Conservation (phyloP, 2,888 invertebrate species). For the Yponomeuta sedellus region DNA sequence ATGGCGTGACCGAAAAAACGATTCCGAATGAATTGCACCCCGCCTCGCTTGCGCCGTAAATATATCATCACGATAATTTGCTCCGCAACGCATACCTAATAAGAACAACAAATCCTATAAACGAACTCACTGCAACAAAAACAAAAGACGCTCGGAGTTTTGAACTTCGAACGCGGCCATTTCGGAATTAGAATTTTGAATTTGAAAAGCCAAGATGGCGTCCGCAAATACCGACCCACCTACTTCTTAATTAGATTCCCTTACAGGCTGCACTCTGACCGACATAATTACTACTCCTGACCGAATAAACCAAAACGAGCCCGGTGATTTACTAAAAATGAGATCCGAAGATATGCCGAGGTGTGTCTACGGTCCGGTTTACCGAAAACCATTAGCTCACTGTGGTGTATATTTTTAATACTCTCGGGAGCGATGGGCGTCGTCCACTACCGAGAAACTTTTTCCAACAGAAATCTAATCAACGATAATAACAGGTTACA, state of each 20-base stretch:
- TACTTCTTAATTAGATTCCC: conserved; percentile 73
- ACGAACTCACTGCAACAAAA: conserved; percentile 18
- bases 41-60: conserved; percentile 45
- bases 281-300: conserved; percentile 72
- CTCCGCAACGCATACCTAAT: conserved; percentile 19
- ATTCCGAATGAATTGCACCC: conserved; percentile 64
- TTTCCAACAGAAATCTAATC: conserved; percentile 76
- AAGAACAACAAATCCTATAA: conserved; percentile 26
- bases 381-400: conserved; percentile 74
- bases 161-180: conserved; percentile 22
- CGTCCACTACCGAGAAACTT: conserved; percentile 75
- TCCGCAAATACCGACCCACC: conserved; percentile 38
- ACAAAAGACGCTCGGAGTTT: conserved; percentile 12
- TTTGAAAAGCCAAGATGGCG: conserved; percentile 39
- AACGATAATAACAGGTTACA: conserved; percentile 75
- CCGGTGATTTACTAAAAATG: conserved; percentile 68
- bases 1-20: conserved; percentile 73
- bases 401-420: conserved; percentile 72
- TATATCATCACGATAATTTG: conserved; percentile 66
- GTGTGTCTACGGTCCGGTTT: conserved; percentile 70
- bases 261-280: conserved; percentile 72
- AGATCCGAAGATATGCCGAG: conserved; percentile 63
- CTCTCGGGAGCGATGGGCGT: conserved; percentile 73
- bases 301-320: conserved; percentile 60
- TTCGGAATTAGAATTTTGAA: conserved; percentile 33